phyloP scores from a whole-genome alignment of 2,888 invertebrate species.

The Bombylius major region DNA sequence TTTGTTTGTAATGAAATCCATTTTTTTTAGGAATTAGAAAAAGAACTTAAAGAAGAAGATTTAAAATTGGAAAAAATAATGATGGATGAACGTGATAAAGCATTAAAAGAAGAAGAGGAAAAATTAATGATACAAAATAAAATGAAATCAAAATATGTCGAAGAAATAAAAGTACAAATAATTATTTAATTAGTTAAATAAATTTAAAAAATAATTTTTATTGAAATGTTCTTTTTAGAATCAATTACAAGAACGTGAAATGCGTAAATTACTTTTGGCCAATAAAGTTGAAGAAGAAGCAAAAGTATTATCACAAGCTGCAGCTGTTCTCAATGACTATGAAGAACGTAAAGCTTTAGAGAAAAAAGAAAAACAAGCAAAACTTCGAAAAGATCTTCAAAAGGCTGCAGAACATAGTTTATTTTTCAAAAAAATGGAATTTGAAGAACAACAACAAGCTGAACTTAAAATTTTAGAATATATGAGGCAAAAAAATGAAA shows the following conservation, averaged over 20 bases:
- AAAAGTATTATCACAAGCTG: slow-evolving; percentile 18
- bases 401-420: slow-evolving; percentile 29
- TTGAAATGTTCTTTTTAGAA: slow-evolving; percentile 10
- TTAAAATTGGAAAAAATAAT: slow-evolving; percentile 30
- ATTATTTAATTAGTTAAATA: background rate
- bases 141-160: slow-evolving; percentile 27
- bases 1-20: too few species aligned
- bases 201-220: too few species aligned
- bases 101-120: slow-evolving; percentile 27
- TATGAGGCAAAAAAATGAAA: slow-evolving; percentile 29
- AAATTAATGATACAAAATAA: slow-evolving; percentile 21
- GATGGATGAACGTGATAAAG: slow-evolving; percentile 25
- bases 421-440: slow-evolving; percentile 30
- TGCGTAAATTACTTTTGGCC: slow-evolving; percentile 30
- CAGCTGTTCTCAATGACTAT: slow-evolving; percentile 25
- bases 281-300: slow-evolving; percentile 20
- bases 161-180: slow-evolving; percentile 25
- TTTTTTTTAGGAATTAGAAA: slow-evolving; percentile 21
- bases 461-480: slow-evolving; percentile 33
- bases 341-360: slow-evolving; percentile 26
- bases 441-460: slow-evolving; percentile 31
- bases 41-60: slow-evolving; percentile 29
- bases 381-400: slow-evolving; percentile 30
- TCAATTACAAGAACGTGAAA: slow-evolving; percentile 30
- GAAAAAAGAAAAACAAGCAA: slow-evolving; percentile 23